Evolutionary conservation across 92 coral and sea anemone species (phyloP).

Genomic region (Bergia puertoricense): DNA sequence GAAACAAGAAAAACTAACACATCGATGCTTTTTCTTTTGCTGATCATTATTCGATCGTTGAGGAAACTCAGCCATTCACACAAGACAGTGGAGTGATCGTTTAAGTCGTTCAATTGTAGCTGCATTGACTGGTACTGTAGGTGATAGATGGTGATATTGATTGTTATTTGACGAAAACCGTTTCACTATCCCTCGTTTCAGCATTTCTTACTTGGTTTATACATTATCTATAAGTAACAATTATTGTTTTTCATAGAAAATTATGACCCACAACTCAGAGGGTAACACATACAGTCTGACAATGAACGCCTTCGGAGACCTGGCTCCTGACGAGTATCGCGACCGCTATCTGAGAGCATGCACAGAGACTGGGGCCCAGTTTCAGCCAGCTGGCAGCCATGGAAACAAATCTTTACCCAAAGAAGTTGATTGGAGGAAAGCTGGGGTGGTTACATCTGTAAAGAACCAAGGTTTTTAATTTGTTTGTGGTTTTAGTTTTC

Average conservation of each 20-base stretch:
- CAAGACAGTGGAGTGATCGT: no score
- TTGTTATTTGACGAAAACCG: no score
- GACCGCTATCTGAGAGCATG: conserved; percentile 51
- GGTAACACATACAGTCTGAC: conserved; percentile 62
- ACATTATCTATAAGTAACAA: no score
- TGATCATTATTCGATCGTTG: no score
- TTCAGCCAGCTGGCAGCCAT: background rate
- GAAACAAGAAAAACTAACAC: background rate
- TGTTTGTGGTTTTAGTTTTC: background rate
- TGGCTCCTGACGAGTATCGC: conserved; percentile 77
- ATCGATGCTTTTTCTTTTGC: no score
- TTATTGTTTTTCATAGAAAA: conserved; percentile 41
- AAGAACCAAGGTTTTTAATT: conserved; percentile 79
- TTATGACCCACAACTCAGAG: conserved; percentile 61
- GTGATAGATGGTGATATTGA: no score
- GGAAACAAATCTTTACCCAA: conserved; percentile 9
- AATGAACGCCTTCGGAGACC: conserved; percentile 86
- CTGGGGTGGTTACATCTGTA: conserved; percentile 91
- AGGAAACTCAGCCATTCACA: no score
- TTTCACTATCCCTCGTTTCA: no score
- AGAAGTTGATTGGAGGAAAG: conserved; percentile 85
- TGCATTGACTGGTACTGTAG: no score
- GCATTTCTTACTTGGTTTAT: no score
- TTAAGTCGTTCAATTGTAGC: no score
- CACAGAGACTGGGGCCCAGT: conserved; percentile 33